A percentile compares a stretch with the other conserved stretches of the same genome.
Evolutionary conservation across 2,113 vertebrate species (phyloP).

Genomic region (Damaliscus lunatus): DNA sequence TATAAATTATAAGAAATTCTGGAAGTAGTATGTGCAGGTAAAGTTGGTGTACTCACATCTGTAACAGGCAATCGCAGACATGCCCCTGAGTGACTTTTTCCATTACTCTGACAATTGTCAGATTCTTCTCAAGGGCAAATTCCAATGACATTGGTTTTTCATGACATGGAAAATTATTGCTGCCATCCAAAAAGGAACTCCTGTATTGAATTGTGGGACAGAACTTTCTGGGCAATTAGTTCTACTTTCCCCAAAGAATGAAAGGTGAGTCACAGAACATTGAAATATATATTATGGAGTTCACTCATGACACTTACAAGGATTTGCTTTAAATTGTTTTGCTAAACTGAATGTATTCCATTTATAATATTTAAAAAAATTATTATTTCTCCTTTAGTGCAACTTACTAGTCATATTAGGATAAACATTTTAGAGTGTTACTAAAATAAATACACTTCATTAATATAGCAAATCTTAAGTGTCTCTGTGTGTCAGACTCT

Average conservation of each 20-base stretch:
- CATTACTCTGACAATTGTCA: slow-evolving; percentile 44
- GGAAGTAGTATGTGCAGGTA: background rate
- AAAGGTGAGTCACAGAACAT: background rate
- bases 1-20: background rate
- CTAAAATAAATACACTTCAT: background rate
- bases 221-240: background rate
- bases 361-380: background rate
- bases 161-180: slow-evolving; percentile 43
- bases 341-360: background rate
- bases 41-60: background rate
- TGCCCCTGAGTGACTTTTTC: slow-evolving; percentile 32
- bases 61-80: background rate
- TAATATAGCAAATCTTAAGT: background rate
- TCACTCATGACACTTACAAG: background rate
- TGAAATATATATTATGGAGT: background rate
- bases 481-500: background rate
- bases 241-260: background rate
- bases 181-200: background rate
- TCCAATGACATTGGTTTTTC: background rate
- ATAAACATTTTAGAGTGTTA: background rate
- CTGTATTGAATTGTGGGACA: background rate
- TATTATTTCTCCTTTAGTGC: background rate
- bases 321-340: background rate
- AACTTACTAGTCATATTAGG: background rate
- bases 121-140: slow-evolving; percentile 35